Base-by-base conservation (phyloP, 2,113 vertebrate genomes). In the Lepisosteus osseus region DNA sequence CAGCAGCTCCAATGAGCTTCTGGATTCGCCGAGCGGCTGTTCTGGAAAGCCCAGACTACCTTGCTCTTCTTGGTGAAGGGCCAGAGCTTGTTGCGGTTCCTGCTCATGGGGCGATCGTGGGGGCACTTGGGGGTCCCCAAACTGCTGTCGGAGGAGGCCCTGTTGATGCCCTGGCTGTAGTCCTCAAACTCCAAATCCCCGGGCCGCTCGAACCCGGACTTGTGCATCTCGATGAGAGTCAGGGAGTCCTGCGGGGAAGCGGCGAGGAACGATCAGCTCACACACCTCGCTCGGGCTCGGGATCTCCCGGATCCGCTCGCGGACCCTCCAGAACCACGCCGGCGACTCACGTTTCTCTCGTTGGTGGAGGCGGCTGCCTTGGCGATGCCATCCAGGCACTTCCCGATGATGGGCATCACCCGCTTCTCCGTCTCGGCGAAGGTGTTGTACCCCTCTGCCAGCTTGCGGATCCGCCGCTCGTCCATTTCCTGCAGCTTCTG, bases 401-500 rank as follows among this genome's bases (percentile, higher is more conserved):
- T 96, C 82, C 91, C 92, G 0, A 96, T 94, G 80, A 96, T 96
- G 12, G 95, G 95, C 67, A 94, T 91, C 82, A 96, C 95, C 61
- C 93, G 87, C 76, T 87, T 90, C 76, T 96, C 95, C 0, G 93
- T 94, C 66, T 95, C 93, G 0, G 94, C 91, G 70, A 95, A 93
- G 74, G 93, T 80, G 66, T 88, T 72, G 14, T 95, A 95, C 47
- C 93, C 89, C 1, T 93, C 89, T 0, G 88, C 90, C 67, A 96
- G 78, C 80, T 87, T 93, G 72, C 44, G 78, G 13, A 90, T 83
- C 44, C 95, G 85, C 51, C 87, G 86, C 69, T 96, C 95, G 2
- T 96, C 95, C 92, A 96, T 90, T 80, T 94, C 93, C 80, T 96
- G 95, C 51, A 96, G 78, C 76, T 94, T 95, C 95, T 96, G 71